These are phyloP conservation scores for Tetranychus truncatus DNA, from an alignment of 2,888 invertebrate species.

Conservation along the genomic window DNA sequence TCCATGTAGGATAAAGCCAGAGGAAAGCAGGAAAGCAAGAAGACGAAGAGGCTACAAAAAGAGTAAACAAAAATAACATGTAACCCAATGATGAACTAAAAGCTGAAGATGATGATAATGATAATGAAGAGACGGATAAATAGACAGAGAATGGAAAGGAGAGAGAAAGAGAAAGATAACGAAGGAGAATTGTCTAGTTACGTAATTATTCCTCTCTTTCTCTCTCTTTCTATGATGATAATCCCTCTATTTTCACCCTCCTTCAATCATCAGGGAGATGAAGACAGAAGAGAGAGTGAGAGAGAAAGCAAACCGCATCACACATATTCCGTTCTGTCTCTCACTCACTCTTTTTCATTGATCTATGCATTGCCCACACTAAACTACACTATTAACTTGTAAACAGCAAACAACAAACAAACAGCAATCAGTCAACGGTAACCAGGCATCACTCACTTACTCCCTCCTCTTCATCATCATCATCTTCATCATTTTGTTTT, in stretches of 20 bases:
- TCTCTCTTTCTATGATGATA: neutral
- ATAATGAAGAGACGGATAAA: neutral
- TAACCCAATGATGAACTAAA: neutral
- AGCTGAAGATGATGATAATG: neutral
- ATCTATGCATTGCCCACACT: neutral
- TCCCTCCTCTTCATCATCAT: neutral
- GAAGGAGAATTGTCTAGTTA: neutral
- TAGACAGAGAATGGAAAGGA: neutral
- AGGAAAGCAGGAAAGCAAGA: neutral
- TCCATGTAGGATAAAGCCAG: neutral
- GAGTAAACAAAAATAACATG: slow-evolving; percentile 1
- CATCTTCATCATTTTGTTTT: neutral
- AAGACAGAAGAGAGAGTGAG: neutral
- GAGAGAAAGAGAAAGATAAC: neutral
- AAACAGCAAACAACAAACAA: neutral
- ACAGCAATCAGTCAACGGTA: neutral
- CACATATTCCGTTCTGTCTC: neutral
- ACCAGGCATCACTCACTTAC: neutral
- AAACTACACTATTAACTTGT: neutral
- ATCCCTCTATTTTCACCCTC: slow-evolving; percentile 6
- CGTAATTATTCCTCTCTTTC: neutral
- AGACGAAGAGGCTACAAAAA: neutral
- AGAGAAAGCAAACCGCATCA: neutral
- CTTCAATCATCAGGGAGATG: slow-evolving; percentile 1
- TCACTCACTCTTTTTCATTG: neutral